Base-by-base conservation (phyloP, 1,140 invertebrate genomes). In the Plectus sambesii region DNA sequence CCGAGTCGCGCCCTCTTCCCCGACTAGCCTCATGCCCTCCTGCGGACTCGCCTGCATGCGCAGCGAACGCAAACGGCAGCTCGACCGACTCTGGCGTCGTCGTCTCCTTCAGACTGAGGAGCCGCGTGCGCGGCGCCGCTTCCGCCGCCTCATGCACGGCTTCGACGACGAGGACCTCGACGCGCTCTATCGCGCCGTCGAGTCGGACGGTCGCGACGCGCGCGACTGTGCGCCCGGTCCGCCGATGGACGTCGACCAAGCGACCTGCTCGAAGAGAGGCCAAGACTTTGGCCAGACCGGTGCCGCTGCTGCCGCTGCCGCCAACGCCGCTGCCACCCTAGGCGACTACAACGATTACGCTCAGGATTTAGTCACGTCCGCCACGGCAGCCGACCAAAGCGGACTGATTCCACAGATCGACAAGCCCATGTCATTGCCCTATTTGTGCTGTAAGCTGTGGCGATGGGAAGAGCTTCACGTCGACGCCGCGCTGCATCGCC, bases 391-490 rank as follows among this genome's bases (percentile, higher is more conserved):
- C 38, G 49, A 49, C 23, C 60, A 66, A 41, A 30, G 47, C 33
- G 62, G 64, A 9, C 58, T 67, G 1, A 67, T 67, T 38, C 64
- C 64, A n/a, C 64, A 67, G 49, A 67, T 67, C 26, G 64, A 67
- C 40, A 42, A 56, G 20, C 60, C 60, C 2, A 61, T 61, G 62
- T 53, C 52, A 42, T 68, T 67, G 66, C 64, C 64, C 12, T 67
- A 67, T 41, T 49, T 67, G 23, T 67, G 64, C 36, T 67, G 64
- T 38, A 67, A 67, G 47, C 59, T 67, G 55, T 67, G 64, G 64
- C 30, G 64, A 15, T 67, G 64, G 64, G 61, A 58, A 40, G 64
- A 69, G 26, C 47, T 67, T 15, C 63, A 63, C 53, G 60, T 62
- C 3, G 64, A 67, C 48, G 64, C 64, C 15, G 64, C 64, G n/a